A percentile compares a stretch with the other conserved stretches of the same genome.
phyloP scores from a whole-genome alignment of 2,797 vertebrate species.

The Liparis tanakae region DNA sequence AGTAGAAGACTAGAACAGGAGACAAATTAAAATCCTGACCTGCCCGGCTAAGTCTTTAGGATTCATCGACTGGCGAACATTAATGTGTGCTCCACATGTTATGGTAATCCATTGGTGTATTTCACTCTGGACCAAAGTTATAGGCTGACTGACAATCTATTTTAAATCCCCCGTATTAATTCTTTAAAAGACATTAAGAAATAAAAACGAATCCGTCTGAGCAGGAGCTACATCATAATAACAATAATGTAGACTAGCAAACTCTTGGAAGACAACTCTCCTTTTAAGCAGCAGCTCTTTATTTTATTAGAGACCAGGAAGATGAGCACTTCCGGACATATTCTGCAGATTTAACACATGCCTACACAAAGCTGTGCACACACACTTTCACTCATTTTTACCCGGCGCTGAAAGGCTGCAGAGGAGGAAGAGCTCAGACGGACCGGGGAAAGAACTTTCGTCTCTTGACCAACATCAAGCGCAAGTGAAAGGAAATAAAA shows the following conservation, averaged over 20 bases:
- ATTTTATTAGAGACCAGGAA: slow-evolving; percentile 46
- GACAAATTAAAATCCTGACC: neutral
- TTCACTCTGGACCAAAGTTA: neutral
- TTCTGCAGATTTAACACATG: slow-evolving; percentile 33
- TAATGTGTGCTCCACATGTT: neutral
- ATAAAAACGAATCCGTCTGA: neutral
- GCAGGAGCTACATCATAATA: slow-evolving; percentile 5
- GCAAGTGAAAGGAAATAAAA: slow-evolving; percentile 38
- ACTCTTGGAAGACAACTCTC: neutral
- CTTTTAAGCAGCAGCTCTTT: slow-evolving; percentile 50
- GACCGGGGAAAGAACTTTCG: slow-evolving; percentile 22
- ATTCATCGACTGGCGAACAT: neutral
- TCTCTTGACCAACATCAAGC: slow-evolving; percentile 36
- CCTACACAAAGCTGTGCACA: slow-evolving; percentile 8
- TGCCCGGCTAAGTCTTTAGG: neutral
- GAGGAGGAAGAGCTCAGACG: slow-evolving; percentile 23
- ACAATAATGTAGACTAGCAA: neutral
- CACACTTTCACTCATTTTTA: slow-evolving; percentile 15
- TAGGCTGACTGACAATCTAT: neutral
- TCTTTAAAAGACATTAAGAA: neutral
- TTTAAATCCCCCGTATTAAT: neutral
- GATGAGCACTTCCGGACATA: slow-evolving; percentile 29
- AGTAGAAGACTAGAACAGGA: neutral
- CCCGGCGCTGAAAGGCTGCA: slow-evolving; percentile 22
- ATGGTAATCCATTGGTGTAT: neutral